phyloP scores from a whole-genome alignment of 2,797 vertebrate species.

The Lepilemur septentrionalis region DNA sequence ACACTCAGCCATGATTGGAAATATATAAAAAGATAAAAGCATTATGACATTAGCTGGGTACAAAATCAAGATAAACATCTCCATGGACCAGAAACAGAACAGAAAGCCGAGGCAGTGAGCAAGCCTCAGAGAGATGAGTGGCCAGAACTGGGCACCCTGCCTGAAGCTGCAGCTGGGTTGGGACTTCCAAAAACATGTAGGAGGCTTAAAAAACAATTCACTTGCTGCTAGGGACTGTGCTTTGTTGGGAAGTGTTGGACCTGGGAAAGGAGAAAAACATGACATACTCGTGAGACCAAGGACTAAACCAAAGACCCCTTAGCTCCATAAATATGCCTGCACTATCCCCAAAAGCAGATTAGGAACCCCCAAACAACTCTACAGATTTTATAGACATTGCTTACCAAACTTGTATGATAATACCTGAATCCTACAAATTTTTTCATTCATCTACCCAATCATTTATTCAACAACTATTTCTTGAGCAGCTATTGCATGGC shows the following conservation, averaged over 20 bases:
- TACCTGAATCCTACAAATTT: background rate
- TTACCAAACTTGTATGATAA: background rate
- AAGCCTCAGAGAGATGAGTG: background rate
- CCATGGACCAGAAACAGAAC: slow-evolving; percentile 38
- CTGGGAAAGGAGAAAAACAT: background rate
- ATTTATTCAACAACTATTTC: background rate
- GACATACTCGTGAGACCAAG: background rate
- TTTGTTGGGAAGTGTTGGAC: background rate
- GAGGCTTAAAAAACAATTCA: background rate
- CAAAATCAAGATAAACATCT: slow-evolving; percentile 66
- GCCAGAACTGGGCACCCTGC: background rate
- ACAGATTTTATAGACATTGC: background rate
- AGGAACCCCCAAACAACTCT: background rate
- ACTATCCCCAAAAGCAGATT: background rate
- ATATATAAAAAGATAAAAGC: slow-evolving; percentile 58
- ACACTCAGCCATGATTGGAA: slow-evolving; percentile 36
- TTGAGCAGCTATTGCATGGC: background rate
- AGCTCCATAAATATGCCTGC: background rate
- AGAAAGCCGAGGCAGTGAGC: background rate
- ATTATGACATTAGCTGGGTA: slow-evolving; percentile 57
- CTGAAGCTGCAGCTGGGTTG: background rate
- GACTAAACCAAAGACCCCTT: background rate
- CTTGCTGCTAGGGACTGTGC: background rate
- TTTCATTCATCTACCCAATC: background rate
- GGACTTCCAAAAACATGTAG: background rate